Percentiles rank a stretch among this genome's conserved stretches.
These are phyloP conservation scores for Chlorops oryzae DNA, from an alignment of 1,140 invertebrate genomes.

Conservation along the genomic window DNA sequence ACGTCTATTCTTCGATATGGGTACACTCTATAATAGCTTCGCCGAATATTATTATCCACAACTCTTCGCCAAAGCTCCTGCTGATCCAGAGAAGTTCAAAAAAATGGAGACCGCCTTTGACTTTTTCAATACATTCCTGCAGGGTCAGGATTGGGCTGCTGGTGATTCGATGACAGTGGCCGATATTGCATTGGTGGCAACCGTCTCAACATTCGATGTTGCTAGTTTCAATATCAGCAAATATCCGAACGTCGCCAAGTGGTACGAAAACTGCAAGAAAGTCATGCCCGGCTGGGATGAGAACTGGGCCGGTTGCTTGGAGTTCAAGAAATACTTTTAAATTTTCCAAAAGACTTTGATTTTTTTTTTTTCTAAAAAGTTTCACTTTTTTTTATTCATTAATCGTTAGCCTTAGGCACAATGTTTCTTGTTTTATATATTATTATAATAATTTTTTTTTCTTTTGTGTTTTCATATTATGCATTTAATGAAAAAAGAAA, in stretches of 20 bases:
- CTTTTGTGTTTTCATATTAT: no score
- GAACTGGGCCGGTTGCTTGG: conserved; percentile 55
- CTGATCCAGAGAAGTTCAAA: conserved; percentile 57
- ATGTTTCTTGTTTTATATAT: no score
- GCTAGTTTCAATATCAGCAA: conserved; percentile 59
- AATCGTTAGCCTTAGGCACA: no score
- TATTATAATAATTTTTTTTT: no score
- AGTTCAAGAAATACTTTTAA: conserved; percentile 47
- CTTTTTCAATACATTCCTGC: conserved; percentile 59
- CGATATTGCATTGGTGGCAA: conserved; percentile 58
- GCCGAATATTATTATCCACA: conserved; percentile 59
- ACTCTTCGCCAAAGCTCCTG: conserved; percentile 56
- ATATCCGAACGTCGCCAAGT: conserved; percentile 61
- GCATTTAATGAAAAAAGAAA: no score
- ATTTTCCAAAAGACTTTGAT: no score
- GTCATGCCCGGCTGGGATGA: conserved; percentile 65
- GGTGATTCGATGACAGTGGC: conserved; percentile 65
- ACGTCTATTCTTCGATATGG: conserved; percentile 65
- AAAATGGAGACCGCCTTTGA: conserved; percentile 58
- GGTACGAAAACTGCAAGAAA: conserved; percentile 61
- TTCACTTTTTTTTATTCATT: no score
- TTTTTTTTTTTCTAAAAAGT: no score
- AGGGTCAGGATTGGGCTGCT: conserved; percentile 57
- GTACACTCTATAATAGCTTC: conserved; percentile 59
- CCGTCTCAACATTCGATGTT: conserved; percentile 61